Evolutionary conservation across 1,140 invertebrate genomes (phyloP).

Genomic region (Drosophila obscura): DNA sequence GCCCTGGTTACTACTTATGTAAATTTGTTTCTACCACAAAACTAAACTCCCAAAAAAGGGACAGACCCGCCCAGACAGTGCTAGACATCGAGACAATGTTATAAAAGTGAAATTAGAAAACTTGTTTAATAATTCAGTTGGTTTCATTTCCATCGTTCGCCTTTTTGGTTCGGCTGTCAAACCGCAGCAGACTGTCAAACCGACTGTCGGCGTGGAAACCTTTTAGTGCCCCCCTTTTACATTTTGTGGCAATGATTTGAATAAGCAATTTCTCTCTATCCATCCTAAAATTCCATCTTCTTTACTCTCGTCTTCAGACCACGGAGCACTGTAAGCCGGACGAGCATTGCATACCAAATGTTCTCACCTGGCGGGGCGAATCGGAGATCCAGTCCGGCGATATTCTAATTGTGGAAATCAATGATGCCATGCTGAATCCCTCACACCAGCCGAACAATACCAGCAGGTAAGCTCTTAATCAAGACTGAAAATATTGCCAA

Average conservation of each 20-base stretch:
- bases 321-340: slow-evolving; percentile 85
- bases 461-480: slow-evolving; percentile 59
- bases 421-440: slow-evolving; percentile 85
- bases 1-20: slow-evolving; percentile 55
- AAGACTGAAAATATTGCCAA: too few relatives aligned
- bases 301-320: slow-evolving; percentile 69
- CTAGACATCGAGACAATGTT: slow-evolving; percentile 32
- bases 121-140: slow-evolving; percentile 77
- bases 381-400: slow-evolving; percentile 88
- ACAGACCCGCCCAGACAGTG: not conserved
- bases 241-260: slow-evolving; percentile 26
- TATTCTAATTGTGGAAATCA: slow-evolving; percentile 88
- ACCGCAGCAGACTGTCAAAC: slow-evolving; percentile 34
- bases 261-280: slow-evolving; percentile 9
- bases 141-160: slow-evolving; percentile 23
- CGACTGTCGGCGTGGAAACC: slow-evolving; percentile 26
- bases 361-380: slow-evolving; percentile 86
- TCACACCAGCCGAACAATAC: slow-evolving; percentile 74
- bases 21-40: slow-evolving; percentile 51
- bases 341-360: slow-evolving; percentile 84
- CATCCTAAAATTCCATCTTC: not conserved
- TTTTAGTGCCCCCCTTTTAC: slow-evolving; percentile 55
- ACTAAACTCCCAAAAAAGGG: slow-evolving; percentile 28
- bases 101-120: slow-evolving; percentile 75
- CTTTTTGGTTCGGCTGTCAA: slow-evolving; percentile 4